Evolutionary conservation across 2,888 invertebrate species (phyloP).

Genomic region (Cephus spinipes): DNA sequence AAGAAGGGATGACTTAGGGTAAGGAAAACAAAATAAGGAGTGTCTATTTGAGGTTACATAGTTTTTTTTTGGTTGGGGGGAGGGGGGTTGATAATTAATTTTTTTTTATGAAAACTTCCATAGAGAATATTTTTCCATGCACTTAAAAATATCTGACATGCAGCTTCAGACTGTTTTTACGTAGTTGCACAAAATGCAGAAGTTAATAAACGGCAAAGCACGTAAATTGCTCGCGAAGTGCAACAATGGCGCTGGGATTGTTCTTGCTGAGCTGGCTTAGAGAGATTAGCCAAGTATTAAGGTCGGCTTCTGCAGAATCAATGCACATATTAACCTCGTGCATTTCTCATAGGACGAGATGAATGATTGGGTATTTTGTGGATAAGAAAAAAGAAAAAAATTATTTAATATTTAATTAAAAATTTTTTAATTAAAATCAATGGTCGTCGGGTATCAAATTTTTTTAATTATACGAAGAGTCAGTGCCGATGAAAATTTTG

Average conservation of each 20-base stretch:
- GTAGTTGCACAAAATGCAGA: background rate
- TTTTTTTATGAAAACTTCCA: background rate
- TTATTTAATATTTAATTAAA: background rate
- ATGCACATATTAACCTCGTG: slow-evolving; percentile 21
- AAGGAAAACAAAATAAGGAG: background rate
- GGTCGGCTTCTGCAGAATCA: slow-evolving; percentile 19
- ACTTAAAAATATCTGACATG: background rate
- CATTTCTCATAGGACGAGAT: background rate
- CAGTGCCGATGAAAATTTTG: background rate
- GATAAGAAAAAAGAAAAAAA: background rate
- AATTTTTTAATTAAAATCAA: background rate
- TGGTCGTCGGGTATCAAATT: fast-evolving
- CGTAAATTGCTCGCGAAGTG: background rate
- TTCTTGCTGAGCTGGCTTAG: slow-evolving; percentile 22
- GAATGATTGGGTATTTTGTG: background rate
- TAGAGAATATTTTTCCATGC: background rate
- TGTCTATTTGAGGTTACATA: background rate
- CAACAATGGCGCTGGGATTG: slow-evolving; percentile 19
- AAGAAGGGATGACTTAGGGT: background rate
- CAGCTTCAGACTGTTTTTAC: background rate
- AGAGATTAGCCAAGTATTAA: slow-evolving; percentile 22
- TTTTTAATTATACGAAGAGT: background rate
- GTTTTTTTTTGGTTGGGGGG: too few species aligned
- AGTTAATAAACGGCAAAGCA: background rate
- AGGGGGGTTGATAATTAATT: too few species aligned